These are phyloP conservation scores for Notiomystis cincta DNA, from an alignment of 2,113 vertebrate species.

Conservation along the genomic window DNA sequence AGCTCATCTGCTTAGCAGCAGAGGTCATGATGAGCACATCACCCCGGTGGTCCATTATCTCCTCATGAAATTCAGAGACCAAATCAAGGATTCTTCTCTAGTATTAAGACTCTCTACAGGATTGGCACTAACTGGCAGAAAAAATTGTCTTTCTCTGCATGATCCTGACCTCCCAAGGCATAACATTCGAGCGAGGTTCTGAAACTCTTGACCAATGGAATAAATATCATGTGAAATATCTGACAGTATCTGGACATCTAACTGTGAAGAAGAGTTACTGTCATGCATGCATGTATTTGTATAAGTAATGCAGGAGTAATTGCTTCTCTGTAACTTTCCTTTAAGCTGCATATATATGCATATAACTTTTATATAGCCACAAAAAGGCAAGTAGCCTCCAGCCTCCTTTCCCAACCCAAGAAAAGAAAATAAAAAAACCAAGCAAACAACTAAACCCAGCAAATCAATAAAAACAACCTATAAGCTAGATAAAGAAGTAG, in stretches of 20 bases:
- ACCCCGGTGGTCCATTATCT: slow-evolving; percentile 34
- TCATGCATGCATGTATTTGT: not conserved
- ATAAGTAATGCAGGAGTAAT: not conserved
- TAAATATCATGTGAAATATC: slow-evolving; percentile 4
- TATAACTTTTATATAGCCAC: not conserved
- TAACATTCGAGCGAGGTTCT: not conserved
- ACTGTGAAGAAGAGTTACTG: not conserved
- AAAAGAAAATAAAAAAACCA: not conserved
- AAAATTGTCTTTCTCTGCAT: slow-evolving; percentile 46
- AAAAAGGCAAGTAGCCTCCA: not conserved
- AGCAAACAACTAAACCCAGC: accelerated
- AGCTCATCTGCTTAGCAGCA: slow-evolving; percentile 44
- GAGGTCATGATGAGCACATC: slow-evolving; percentile 38
- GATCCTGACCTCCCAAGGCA: slow-evolving; percentile 31
- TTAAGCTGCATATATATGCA: not conserved
- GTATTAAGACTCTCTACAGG: slow-evolving; percentile 6
- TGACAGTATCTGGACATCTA: not conserved
- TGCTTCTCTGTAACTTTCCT: not conserved
- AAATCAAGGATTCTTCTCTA: slow-evolving; percentile 49
- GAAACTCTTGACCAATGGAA: slow-evolving; percentile 24
- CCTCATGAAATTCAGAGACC: slow-evolving; percentile 50
- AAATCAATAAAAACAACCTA: not conserved
- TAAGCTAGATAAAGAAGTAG: not conserved
- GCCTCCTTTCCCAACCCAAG: not conserved
- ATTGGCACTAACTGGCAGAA: slow-evolving; percentile 26